phyloP scores from a whole-genome alignment of 2,888 invertebrate species.

The Polyommatus icarus region DNA sequence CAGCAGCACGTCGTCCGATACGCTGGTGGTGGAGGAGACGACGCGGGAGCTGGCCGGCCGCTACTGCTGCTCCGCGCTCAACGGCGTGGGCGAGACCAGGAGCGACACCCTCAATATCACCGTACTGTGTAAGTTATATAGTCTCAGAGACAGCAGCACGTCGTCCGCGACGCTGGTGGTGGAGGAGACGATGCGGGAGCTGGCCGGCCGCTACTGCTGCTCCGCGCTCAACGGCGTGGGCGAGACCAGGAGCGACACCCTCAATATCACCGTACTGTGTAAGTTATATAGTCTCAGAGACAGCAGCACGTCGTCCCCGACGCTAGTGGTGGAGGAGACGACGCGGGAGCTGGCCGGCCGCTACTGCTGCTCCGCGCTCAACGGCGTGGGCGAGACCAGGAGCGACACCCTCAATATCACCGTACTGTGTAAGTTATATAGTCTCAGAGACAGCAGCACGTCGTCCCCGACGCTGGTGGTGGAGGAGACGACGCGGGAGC shows the following conservation, averaged over 20 bases:
- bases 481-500: too few relatives aligned
- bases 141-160: neutral
- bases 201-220: conserved; percentile 56
- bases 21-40: conserved; percentile 58
- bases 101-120: conserved; percentile 60
- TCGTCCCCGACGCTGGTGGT: too few relatives aligned
- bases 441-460: too few relatives aligned
- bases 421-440: conserved; percentile 60
- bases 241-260: conserved; percentile 60
- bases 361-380: conserved; percentile 66
- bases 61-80: conserved; percentile 67
- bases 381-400: conserved; percentile 63
- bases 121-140: conserved; percentile 62
- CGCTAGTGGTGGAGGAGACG: too few relatives aligned
- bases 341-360: conserved; percentile 33
- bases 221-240: conserved; percentile 64
- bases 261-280: conserved; percentile 66
- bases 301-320: too few relatives aligned
- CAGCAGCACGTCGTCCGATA: conserved; percentile 50
- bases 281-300: conserved; percentile 44
- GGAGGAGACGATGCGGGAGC: neutral
- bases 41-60: conserved; percentile 61
- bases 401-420: conserved; percentile 60
- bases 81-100: conserved; percentile 63
- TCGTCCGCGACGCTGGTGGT: neutral